Conservation (phyloP, 2,888 invertebrate genomes). For the Neoascia interrupta region DNA sequence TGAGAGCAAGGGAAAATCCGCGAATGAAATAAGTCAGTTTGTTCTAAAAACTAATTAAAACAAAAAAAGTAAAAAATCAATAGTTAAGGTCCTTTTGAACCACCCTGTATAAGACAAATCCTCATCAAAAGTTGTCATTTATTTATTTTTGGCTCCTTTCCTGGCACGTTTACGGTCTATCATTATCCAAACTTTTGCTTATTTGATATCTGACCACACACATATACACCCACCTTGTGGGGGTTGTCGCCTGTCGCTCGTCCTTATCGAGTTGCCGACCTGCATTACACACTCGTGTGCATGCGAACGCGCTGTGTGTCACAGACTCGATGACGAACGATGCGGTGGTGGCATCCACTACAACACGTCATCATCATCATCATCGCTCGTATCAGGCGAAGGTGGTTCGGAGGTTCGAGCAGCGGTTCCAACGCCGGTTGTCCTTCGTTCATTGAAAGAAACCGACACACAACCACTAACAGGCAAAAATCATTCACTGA, state of each 20-base stretch:
- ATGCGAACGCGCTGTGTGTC: conserved; percentile 43
- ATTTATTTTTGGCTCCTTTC: conserved; percentile 12
- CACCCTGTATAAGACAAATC: no score
- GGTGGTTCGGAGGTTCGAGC: conserved; percentile 41
- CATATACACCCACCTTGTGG: background rate
- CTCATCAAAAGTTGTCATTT: conserved; percentile 19
- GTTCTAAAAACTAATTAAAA: no score
- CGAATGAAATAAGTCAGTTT: no score
- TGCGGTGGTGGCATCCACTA: conserved; percentile 33
- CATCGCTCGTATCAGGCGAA: conserved; percentile 6
- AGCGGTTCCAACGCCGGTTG: conserved; percentile 46
- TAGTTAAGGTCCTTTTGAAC: no score
- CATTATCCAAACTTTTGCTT: conserved; percentile 39
- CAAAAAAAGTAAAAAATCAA: no score
- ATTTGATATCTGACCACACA: conserved; percentile 55
- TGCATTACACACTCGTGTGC: conserved; percentile 46
- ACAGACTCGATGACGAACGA: conserved; percentile 51
- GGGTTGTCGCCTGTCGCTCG: background rate
- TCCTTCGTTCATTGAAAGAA: conserved; percentile 67
- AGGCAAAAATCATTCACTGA: conserved; percentile 54
- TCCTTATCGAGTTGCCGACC: conserved; percentile 47
- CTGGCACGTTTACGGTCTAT: conserved; percentile 40
- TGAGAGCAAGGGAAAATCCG: no score
- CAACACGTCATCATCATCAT: conserved; percentile 47
- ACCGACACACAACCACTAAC: conserved; percentile 51